These are phyloP conservation scores for Passer domesticus DNA, from an alignment of 2,113 vertebrate species.

Conservation along the genomic window DNA sequence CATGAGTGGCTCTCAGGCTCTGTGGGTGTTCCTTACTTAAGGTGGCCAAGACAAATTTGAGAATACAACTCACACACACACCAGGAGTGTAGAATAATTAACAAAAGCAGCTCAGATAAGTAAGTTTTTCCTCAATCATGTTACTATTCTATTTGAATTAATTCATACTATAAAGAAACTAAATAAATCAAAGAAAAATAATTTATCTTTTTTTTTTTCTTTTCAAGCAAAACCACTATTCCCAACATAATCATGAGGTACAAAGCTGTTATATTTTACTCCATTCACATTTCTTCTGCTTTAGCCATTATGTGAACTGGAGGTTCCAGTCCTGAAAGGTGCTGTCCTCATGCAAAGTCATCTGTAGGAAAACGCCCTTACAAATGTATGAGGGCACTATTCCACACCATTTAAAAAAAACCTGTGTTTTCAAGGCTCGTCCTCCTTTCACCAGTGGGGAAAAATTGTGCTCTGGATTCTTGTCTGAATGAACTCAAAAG, in stretches of 20 bases:
- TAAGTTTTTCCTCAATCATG: background rate
- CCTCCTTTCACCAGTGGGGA: background rate
- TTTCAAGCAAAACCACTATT: background rate
- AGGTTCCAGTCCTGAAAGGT: background rate
- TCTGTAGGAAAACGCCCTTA: background rate
- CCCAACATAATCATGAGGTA: rapidly evolving
- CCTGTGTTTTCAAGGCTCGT: background rate
- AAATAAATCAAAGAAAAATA: background rate
- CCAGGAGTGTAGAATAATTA: background rate
- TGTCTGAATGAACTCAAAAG: background rate
- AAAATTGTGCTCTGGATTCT: background rate
- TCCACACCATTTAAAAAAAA: background rate
- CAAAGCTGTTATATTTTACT: background rate
- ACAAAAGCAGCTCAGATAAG: background rate
- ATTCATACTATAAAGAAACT: background rate
- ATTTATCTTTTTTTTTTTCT: background rate
- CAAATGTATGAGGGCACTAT: background rate
- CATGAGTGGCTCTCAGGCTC: background rate
- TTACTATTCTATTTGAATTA: background rate
- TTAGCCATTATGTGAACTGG: background rate
- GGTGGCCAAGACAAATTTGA: conserved; percentile 31
- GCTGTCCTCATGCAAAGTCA: background rate
- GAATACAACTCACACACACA: background rate
- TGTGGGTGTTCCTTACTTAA: conserved; percentile 42
- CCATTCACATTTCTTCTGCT: background rate